Base-by-base conservation (phyloP, 2,797 vertebrate genomes). In the Coranthus polyacanthus region DNA sequence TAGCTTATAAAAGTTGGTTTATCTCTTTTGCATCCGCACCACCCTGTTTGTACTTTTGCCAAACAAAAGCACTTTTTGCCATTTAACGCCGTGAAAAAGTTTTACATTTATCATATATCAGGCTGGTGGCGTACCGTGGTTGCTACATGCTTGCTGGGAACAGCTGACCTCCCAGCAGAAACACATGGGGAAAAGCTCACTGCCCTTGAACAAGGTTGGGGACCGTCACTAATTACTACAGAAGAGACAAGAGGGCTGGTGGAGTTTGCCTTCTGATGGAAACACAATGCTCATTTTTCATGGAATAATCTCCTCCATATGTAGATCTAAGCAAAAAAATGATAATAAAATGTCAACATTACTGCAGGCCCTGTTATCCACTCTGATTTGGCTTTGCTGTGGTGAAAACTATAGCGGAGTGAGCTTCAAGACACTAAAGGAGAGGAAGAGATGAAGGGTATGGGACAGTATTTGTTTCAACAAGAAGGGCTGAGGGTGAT, bases 131-230 rank as follows among this genome's bases (percentile, higher is more conserved):
- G n/a, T n/a, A n/a, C n/a, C n/a, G n/a, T n/a, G n/a, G n/a, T n/a
- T n/a, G n/a, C n/a, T n/a, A n/a, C n/a, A n/a, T n/a, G n/a, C n/a
- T n/a, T n/a, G n/a, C n/a, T n/a, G 54, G 29, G 62, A 75, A 44
- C 9, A 9, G 16, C 44, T 74, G 83, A 81, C 87, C 77, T 73
- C 76, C 9, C 38, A 1, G 12, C 47, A 60, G 60, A 74, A 73
- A 60, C 75, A 52, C 68, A 59, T 9, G n/a, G 62, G 67, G 78
- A 61, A 71, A 72, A 81, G 44, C 74, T 61, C 59, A 3, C 8
- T 38, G 72, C 71, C 87, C 90, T 89, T 87, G 84, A 75, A 68
- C 70, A 79, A 88, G 79, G 83, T 83, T 78, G 64, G 65, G 72
- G 71, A 75, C 81, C 69, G 13, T 77, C 67, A 53, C 68, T 86